Evolutionary conservation across 2,888 invertebrate species (phyloP).

Genomic region (Synergus umbraculus): DNA sequence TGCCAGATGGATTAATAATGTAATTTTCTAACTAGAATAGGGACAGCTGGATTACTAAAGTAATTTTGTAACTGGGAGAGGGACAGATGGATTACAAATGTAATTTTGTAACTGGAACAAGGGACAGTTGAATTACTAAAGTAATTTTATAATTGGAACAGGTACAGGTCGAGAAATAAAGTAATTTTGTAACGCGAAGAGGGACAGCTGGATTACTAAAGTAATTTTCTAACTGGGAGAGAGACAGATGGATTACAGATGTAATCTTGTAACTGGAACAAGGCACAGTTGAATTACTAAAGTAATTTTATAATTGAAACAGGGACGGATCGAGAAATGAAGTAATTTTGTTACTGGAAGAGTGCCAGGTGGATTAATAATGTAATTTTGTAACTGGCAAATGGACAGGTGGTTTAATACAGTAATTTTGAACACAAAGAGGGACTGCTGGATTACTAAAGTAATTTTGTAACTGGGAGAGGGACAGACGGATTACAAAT

Average conservation of each 20-base stretch:
- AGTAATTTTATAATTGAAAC: background rate
- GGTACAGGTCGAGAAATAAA: background rate
- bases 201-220: too few species aligned
- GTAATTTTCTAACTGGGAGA: background rate
- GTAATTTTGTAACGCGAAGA: background rate
- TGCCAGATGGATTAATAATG: rapidly evolving
- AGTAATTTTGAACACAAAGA: background rate
- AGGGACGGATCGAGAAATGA: background rate
- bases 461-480: background rate
- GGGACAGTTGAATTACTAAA: background rate
- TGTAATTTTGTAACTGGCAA: background rate
- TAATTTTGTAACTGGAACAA: background rate
- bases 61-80: background rate
- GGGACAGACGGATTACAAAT: background rate
- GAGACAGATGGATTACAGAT: background rate
- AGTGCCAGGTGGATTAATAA: background rate
- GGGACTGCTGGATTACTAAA: background rate
- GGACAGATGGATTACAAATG: too few species aligned
- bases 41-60: background rate
- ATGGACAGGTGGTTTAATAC: background rate
- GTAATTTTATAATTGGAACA: background rate
- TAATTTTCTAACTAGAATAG: background rate
- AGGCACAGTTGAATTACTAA: background rate
- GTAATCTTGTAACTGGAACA: background rate
- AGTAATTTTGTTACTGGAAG: background rate